These are phyloP conservation scores for Cyprinodon tularosa DNA, from an alignment of 2,113 vertebrate genomes.

Conservation along the genomic window DNA sequence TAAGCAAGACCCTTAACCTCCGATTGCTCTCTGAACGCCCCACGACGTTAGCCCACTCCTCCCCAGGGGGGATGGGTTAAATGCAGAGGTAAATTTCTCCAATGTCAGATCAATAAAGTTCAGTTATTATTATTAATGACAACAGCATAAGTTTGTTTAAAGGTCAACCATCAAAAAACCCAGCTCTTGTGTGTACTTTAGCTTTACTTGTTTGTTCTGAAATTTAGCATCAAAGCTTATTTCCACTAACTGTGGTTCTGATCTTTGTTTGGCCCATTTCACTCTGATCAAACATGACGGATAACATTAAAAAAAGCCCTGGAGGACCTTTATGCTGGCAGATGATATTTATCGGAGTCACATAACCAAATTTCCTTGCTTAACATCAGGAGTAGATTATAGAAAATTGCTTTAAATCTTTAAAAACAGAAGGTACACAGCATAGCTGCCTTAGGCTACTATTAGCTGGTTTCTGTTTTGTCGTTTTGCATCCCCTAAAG, in stretches of 20 bases:
- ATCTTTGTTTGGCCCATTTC: background rate
- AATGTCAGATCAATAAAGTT: no score
- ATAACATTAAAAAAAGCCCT: background rate
- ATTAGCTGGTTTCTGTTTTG: background rate
- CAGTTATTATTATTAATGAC: no score
- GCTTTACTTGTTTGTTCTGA: background rate
- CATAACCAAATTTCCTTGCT: background rate
- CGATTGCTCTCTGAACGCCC: no score
- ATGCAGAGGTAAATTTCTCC: no score
- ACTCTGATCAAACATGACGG: background rate
- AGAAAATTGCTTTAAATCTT: background rate
- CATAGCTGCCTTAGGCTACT: background rate
- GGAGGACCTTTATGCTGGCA: background rate
- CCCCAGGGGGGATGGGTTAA: no score
- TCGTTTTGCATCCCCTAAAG: background rate
- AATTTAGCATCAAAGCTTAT: background rate
- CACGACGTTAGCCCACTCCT: no score
- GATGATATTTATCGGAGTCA: background rate
- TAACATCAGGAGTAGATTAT: background rate
- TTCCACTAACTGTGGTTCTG: background rate
- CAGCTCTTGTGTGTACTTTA: no score
- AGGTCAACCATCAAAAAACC: background rate
- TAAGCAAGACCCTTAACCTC: no score
- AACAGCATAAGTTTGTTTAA: background rate
- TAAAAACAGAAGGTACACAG: background rate